Evolutionary conservation across 2,113 vertebrate genomes (phyloP).

Genomic region (Parus major): DNA sequence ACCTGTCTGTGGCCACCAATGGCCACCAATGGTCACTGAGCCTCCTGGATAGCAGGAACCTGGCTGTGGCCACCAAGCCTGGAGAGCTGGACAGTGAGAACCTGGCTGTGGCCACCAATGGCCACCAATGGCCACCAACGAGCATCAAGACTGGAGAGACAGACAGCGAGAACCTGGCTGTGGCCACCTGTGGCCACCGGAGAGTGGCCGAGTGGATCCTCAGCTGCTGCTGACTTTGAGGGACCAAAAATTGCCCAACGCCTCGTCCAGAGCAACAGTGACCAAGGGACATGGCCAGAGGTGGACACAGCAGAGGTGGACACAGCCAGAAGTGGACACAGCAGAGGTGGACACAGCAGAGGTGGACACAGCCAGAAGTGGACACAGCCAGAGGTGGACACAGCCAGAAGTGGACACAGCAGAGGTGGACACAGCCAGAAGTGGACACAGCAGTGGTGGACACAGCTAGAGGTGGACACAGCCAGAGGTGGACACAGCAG

Average conservation of each 20-base stretch:
- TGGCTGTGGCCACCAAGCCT: not conserved
- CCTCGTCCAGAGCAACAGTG: not conserved
- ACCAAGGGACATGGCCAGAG: not conserved
- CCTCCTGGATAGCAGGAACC: not conserved
- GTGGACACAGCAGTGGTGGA: not conserved
- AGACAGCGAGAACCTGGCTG: not conserved
- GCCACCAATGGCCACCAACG: not conserved
- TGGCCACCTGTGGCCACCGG: not conserved
- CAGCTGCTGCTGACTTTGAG: not conserved
- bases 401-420: not conserved
- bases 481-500: not conserved
- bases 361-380: not conserved
- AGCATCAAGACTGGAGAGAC: not conserved
- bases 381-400: not conserved
- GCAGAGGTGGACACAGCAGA: not conserved
- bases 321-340: too few relatives aligned
- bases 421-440: not conserved
- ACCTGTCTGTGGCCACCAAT: not conserved
- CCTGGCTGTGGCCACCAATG: not conserved
- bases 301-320: not conserved
- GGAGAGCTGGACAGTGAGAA: not conserved
- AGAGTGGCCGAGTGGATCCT: not conserved
- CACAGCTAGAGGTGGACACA: not conserved
- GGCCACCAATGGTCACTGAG: too few relatives aligned
- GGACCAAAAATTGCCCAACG: not conserved